Conservation (phyloP, 2,113 vertebrate species). For the Caranx ignobilis region DNA sequence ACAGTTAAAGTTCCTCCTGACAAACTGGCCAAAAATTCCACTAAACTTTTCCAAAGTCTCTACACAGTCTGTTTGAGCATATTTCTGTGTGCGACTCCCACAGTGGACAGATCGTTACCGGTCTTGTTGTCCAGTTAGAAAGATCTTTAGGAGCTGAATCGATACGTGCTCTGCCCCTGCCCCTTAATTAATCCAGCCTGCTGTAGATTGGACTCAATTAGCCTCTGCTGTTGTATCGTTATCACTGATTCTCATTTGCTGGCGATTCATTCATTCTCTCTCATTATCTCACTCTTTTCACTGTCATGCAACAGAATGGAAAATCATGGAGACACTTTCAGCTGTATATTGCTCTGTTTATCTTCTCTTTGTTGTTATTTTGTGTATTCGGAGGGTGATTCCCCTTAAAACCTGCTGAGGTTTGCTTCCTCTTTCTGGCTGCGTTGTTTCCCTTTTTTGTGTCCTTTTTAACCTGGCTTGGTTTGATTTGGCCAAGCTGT, state of each 20-base stretch:
- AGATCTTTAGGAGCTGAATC: conserved; percentile 36
- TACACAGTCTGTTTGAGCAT: conserved; percentile 9
- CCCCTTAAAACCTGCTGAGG: not conserved
- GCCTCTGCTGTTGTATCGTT: conserved; percentile 34
- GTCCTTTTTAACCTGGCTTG: not conserved
- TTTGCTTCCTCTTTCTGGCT: not conserved
- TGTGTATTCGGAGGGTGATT: not conserved
- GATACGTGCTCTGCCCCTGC: conserved; percentile 34
- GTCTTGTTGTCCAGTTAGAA: conserved; percentile 40
- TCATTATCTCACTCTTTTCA: conserved; percentile 17
- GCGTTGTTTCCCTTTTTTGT: too few relatives aligned
- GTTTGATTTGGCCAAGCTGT: not conserved
- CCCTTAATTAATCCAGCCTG: conserved; percentile 61
- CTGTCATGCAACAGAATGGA: not conserved
- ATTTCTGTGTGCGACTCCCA: conserved; percentile 12
- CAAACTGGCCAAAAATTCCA: not conserved
- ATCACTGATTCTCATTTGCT: conserved; percentile 50
- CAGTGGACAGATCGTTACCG: conserved; percentile 23
- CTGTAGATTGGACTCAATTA: conserved; percentile 51
- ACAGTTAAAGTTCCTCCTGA: not conserved
- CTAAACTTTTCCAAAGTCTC: not conserved
- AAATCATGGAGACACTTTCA: not conserved
- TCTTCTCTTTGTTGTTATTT: not conserved
- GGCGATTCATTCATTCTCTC: conserved; percentile 24
- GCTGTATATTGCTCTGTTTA: conserved; percentile 1